Percentiles rank a stretch among this genome's conserved stretches.
Evolutionary conservation across 2,797 vertebrate genomes (phyloP).

Genomic region (Poliocrania exsul): DNA sequence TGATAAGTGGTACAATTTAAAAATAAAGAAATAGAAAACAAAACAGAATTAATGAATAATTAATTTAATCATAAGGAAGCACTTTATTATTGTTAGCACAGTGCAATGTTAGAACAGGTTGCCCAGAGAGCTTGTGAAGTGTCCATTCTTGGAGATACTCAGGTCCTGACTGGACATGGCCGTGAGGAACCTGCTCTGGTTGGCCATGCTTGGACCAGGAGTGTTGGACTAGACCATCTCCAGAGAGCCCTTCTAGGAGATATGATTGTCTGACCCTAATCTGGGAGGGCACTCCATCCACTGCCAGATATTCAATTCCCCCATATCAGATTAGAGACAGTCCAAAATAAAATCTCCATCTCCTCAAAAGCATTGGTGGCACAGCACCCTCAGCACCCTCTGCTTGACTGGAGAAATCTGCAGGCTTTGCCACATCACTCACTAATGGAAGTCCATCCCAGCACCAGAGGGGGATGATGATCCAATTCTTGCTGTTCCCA

Average conservation of each 20-base stretch:
- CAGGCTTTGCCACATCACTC: not conserved
- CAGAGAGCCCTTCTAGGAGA: not conserved
- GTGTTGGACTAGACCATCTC: not conserved
- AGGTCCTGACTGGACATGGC: not conserved
- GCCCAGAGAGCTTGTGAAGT: not conserved
- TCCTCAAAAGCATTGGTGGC: not conserved
- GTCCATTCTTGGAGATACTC: not conserved
- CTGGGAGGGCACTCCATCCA: not conserved
- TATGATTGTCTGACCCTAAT: fast-evolving
- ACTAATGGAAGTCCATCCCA: not conserved
- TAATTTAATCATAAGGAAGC: not conserved
- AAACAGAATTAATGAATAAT: not conserved
- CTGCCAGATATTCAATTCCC: not conserved
- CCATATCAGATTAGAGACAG: not conserved
- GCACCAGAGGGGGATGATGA: not conserved
- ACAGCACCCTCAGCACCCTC: not conserved
- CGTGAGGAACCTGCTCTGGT: not conserved
- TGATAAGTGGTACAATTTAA: not conserved
- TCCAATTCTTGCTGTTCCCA: not conserved
- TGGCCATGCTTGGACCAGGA: not conserved
- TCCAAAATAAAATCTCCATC: not conserved
- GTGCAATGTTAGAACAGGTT: not conserved
- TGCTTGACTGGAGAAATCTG: not conserved
- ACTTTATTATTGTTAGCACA: not conserved
- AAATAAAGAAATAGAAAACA: not conserved